These are phyloP conservation scores for Chironomus striatipennis DNA, from an alignment of 1,140 invertebrate species.

Conservation along the genomic window DNA sequence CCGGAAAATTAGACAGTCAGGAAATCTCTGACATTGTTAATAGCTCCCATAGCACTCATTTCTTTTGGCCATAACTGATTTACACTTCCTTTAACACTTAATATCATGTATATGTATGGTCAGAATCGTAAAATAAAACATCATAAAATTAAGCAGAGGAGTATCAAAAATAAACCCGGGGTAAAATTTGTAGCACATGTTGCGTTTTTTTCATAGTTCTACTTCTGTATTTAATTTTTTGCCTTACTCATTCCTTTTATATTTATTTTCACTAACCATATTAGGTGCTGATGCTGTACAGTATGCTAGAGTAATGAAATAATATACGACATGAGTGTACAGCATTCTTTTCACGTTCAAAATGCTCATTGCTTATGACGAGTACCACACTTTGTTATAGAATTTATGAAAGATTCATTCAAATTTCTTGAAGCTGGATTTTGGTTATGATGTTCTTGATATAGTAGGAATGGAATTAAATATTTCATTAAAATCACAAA, in stretches of 20 bases:
- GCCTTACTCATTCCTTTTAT: not conserved
- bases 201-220: not conserved
- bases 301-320: not conserved
- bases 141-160: not conserved
- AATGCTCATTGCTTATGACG: no score
- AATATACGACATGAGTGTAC: not conserved
- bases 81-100: not conserved
- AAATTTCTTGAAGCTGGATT: no score
- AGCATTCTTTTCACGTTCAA: not conserved
- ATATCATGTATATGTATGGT: not conserved
- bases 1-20: not conserved
- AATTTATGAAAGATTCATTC: no score
- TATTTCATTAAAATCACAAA: no score
- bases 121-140: not conserved
- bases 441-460: no score
- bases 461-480: no score
- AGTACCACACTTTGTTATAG: no score
- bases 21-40: not conserved
- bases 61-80: not conserved
- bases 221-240: not conserved
- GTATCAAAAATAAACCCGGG: not conserved
- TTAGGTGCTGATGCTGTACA: not conserved
- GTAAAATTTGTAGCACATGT: constrained; percentile 1
- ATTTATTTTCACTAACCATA: not conserved
- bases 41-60: not conserved